Conservation (phyloP, 2,888 invertebrate genomes). For the Scelioninae gen. 1 region DNA sequence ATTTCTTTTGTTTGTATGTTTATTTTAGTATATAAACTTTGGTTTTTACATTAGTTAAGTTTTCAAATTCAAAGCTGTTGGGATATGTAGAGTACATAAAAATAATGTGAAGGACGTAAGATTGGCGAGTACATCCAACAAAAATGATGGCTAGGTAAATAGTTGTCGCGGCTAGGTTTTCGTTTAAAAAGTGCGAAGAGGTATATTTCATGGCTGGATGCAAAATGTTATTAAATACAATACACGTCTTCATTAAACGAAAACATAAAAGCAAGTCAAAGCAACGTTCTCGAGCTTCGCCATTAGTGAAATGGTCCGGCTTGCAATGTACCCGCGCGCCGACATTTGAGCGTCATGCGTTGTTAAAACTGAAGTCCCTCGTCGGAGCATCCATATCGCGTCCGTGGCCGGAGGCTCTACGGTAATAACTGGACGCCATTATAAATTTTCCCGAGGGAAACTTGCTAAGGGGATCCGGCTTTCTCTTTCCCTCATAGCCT, state of each 20-base stretch:
- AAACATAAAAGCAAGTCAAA: slow-evolving; percentile 68
- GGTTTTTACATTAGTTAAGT: no score
- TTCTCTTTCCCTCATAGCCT: slow-evolving; percentile 27
- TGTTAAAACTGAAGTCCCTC: slow-evolving; percentile 82
- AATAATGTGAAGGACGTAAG: no score
- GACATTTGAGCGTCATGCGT: slow-evolving; percentile 78
- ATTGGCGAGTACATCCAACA: no score
- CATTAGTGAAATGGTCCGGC: slow-evolving; percentile 68
- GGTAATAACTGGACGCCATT: slow-evolving; percentile 84
- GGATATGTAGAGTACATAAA: no score
- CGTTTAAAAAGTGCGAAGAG: slow-evolving; percentile 59
- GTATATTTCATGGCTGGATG: slow-evolving; percentile 46
- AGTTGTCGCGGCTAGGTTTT: slow-evolving; percentile 32
- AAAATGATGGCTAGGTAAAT: neutral
- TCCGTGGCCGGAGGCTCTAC: slow-evolving; percentile 82
- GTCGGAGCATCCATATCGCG: slow-evolving; percentile 82
- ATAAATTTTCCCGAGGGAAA: slow-evolving; percentile 84
- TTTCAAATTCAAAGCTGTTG: no score
- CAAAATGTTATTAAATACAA: slow-evolving; percentile 70
- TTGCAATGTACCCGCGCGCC: slow-evolving; percentile 68
- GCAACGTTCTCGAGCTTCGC: slow-evolving; percentile 69
- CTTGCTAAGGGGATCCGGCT: slow-evolving; percentile 78
- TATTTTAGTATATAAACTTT: no score
- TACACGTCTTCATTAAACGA: slow-evolving; percentile 70
- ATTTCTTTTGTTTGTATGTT: no score